A percentile compares a stretch with the other conserved stretches of the same genome.
These are phyloP conservation scores for Neomicropteryx cornuta DNA, from an alignment of 1,140 invertebrate genomes.

Conservation along the genomic window DNA sequence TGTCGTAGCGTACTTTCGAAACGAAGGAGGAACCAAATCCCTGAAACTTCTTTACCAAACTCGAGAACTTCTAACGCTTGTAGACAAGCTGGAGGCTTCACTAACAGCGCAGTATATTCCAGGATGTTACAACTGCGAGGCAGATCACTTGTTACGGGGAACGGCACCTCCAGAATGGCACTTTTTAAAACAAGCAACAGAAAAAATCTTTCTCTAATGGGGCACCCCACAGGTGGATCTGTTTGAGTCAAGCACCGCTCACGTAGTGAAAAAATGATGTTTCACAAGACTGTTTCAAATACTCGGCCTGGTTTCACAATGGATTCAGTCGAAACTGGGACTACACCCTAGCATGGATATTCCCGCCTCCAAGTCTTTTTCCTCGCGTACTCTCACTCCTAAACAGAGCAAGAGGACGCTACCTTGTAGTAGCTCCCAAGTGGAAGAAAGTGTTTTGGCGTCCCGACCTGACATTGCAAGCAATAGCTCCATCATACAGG, in stretches of 20 bases:
- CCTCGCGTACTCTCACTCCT: slow-evolving; percentile 15
- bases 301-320: slow-evolving; percentile 12
- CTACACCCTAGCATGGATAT: slow-evolving; percentile 16
- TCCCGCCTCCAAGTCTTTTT: slow-evolving; percentile 17
- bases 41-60: slow-evolving; percentile 4
- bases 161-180: slow-evolving; percentile 12
- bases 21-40: slow-evolving; percentile 16
- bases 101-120: slow-evolving; percentile 13
- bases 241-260: slow-evolving; percentile 13
- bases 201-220: slow-evolving; percentile 12
- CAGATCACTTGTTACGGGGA: slow-evolving; percentile 14
- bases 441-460: slow-evolving; percentile 18
- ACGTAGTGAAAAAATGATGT: slow-evolving; percentile 15
- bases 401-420: slow-evolving; percentile 7
- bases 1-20: slow-evolving; percentile 13
- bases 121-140: slow-evolving; percentile 13
- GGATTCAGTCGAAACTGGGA: slow-evolving; percentile 18
- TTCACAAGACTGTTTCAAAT: slow-evolving; percentile 13
- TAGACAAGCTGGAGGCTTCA: slow-evolving; percentile 4
- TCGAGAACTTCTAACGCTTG: slow-evolving; percentile 4
- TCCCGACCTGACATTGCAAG: slow-evolving; percentile 12
- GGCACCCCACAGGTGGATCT: slow-evolving; percentile 17
- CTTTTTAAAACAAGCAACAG: slow-evolving; percentile 4
- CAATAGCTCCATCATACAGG: slow-evolving; percentile 8
- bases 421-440: slow-evolving; percentile 14